Evolutionary conservation across 1,140 invertebrate genomes (phyloP).

Genomic region (Schlechtendalia chinensis): DNA sequence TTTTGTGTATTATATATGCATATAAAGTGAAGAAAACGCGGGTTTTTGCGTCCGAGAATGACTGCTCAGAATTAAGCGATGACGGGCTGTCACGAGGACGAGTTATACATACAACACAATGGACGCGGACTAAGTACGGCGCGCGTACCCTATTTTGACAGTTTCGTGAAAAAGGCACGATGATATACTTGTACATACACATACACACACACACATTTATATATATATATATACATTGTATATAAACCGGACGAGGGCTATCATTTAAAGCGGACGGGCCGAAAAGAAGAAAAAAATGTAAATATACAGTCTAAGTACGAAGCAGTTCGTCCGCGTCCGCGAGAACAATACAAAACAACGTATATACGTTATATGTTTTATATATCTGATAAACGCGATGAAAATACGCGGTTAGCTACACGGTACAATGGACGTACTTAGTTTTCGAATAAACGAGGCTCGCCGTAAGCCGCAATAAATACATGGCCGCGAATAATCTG

Average conservation of each 20-base stretch:
- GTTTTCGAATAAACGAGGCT: too few species aligned
- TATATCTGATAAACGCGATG: background rate
- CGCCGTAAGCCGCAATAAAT: too few species aligned
- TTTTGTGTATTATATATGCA: constrained; percentile 8
- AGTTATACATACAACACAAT: background rate
- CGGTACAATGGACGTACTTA: background rate
- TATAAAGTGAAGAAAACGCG: background rate
- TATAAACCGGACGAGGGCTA: background rate
- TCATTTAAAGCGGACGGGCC: background rate
- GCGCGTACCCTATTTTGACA: constrained; percentile 4
- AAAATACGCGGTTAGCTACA: background rate
- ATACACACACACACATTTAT: too few species aligned
- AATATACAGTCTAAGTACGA: background rate
- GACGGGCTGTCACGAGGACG: background rate
- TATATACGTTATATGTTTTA: too few species aligned
- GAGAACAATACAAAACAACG: background rate
- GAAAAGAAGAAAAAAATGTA: constrained; percentile 2
- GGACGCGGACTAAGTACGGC: background rate
- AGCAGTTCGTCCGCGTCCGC: background rate
- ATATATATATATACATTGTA: too few species aligned
- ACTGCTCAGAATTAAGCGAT: background rate
- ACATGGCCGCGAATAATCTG: too few species aligned
- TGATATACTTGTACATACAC: too few species aligned
- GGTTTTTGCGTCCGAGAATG: background rate
- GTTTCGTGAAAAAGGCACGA: background rate